Percentiles rank a stretch among this genome's conserved stretches.
These are phyloP conservation scores for Lepus townsendii DNA, from an alignment of 2,797 vertebrate species.

Conservation along the genomic window DNA sequence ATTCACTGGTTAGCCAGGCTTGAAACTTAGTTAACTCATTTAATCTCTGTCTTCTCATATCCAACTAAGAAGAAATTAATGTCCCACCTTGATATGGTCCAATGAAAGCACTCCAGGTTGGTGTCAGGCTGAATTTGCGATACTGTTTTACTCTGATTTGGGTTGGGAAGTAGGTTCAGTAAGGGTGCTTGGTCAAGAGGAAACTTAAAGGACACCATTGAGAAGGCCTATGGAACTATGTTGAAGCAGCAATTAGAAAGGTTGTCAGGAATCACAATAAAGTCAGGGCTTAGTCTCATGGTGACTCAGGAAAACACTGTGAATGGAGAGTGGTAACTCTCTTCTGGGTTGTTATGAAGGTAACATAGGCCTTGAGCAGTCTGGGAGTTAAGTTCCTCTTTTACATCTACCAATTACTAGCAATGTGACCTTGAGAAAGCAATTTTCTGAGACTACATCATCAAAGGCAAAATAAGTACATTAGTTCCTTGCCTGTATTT, in stretches of 20 bases:
- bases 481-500: neutral
- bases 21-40: neutral
- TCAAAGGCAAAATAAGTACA: neutral
- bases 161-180: neutral
- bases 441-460: neutral
- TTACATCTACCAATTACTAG: neutral
- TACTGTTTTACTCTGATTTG: neutral
- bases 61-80: neutral
- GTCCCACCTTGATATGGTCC: neutral
- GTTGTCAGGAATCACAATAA: neutral
- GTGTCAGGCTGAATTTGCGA: neutral
- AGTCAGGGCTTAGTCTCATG: neutral
- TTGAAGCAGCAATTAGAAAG: neutral
- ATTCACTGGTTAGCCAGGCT: neutral
- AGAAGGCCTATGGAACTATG: neutral
- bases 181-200: neutral
- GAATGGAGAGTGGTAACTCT: neutral
- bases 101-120: neutral
- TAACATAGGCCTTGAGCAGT: neutral
- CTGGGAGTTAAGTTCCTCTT: neutral
- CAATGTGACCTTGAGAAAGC: neutral
- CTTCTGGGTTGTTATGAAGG: neutral
- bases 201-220: neutral
- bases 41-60: conserved; percentile 20
- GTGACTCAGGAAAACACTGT: neutral